These are phyloP conservation scores for Panthera uncia DNA, from an alignment of 2,113 vertebrate species.

Conservation along the genomic window DNA sequence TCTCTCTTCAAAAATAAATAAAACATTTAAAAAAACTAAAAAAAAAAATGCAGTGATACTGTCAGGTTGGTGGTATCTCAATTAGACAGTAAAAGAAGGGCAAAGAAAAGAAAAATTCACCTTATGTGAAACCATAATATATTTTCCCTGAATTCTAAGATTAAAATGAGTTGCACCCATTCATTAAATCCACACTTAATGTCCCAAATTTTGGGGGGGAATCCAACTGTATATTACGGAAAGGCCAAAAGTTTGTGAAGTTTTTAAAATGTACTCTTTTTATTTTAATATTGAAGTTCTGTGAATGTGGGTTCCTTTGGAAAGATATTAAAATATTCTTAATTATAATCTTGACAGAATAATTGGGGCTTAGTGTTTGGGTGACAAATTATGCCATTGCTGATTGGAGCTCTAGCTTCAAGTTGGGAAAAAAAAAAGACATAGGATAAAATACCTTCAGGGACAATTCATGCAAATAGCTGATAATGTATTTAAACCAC, in stretches of 20 bases:
- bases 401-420: not conserved
- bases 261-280: not conserved
- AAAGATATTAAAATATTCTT: conserved; percentile 35
- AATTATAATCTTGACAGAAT: conserved; percentile 8
- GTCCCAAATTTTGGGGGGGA: not conserved
- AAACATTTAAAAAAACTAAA: no score
- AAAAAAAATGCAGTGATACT: not conserved
- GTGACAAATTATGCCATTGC: not conserved
- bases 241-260: not conserved
- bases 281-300: conserved; percentile 13
- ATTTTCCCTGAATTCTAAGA: not conserved
- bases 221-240: not conserved
- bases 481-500: conserved; percentile 20
- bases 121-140: not conserved
- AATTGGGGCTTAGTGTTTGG: not conserved
- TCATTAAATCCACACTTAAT: not conserved
- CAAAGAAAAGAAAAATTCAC: not conserved
- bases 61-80: not conserved
- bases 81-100: not conserved
- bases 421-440: not conserved
- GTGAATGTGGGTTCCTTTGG: not conserved
- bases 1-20: no score
- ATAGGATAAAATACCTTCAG: not conserved
- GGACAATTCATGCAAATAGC: not conserved
- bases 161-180: not conserved